Conservation (phyloP, 2,113 vertebrate genomes). For the Apus apus region DNA sequence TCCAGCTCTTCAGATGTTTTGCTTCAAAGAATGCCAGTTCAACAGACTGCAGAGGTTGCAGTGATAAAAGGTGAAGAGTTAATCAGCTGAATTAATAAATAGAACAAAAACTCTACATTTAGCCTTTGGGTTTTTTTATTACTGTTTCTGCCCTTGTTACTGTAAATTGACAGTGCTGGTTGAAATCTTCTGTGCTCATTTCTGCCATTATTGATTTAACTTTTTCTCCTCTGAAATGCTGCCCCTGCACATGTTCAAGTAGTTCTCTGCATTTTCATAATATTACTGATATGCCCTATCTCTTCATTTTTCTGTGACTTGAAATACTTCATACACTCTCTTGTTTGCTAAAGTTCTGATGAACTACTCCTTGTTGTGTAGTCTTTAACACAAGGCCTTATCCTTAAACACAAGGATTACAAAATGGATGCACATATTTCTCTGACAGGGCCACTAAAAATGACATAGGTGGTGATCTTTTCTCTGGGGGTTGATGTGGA, state of each 20-base stretch:
- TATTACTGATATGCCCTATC: neutral
- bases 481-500: neutral
- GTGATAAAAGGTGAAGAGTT: neutral
- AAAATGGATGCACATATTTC: neutral
- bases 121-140: neutral
- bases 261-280: neutral
- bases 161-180: neutral
- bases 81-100: slow-evolving; percentile 15
- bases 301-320: neutral
- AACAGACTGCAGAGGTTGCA: neutral
- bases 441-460: neutral
- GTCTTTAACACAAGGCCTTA: neutral
- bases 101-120: slow-evolving; percentile 1
- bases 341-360: neutral
- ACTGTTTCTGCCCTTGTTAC: neutral
- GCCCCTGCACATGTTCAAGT: neutral
- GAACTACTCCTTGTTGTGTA: neutral
- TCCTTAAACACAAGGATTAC: neutral
- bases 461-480: neutral
- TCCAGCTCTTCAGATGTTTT: slow-evolving; percentile 13
- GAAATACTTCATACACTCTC: neutral
- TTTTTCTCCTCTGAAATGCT: neutral
- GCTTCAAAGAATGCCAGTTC: slow-evolving; percentile 20
- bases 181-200: neutral
- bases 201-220: neutral